phyloP scores from a whole-genome alignment of 2,113 vertebrate species.

The Toxotes jaculatrix region DNA sequence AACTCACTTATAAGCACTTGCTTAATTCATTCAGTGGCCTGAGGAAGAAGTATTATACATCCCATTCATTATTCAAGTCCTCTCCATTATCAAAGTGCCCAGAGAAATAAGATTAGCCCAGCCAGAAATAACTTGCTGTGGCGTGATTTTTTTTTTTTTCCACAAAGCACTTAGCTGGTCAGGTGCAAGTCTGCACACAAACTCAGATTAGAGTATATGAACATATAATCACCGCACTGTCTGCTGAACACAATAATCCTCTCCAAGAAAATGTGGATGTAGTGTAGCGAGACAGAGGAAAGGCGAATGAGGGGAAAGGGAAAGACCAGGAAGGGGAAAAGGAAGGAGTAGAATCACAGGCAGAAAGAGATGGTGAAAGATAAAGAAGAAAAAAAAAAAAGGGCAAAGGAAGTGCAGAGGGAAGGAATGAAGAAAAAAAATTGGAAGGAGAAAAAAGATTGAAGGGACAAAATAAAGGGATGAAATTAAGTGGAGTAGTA shows the following conservation, averaged over 20 bases:
- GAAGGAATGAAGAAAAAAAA: not conserved
- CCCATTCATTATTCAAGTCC: slow-evolving; percentile 82
- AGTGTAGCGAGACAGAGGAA: not conserved
- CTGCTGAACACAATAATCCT: slow-evolving; percentile 58
- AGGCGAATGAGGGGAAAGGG: not conserved
- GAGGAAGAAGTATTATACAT: slow-evolving; percentile 78
- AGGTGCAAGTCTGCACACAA: slow-evolving; percentile 53
- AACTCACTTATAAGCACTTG: slow-evolving; percentile 59
- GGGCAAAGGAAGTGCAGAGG: not conserved
- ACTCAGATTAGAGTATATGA: slow-evolving; percentile 49
- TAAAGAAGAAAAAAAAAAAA: too few relatives aligned
- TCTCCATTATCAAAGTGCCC: slow-evolving; percentile 83
- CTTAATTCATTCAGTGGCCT: slow-evolving; percentile 71
- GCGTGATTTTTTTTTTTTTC: slow-evolving; percentile 70
- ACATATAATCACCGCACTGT: slow-evolving; percentile 32
- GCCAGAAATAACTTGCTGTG: slow-evolving; percentile 81
- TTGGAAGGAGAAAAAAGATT: not conserved
- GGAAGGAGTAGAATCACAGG: not conserved
- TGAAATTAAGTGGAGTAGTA: not conserved
- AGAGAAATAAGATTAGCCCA: slow-evolving; percentile 80
- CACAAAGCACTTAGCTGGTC: slow-evolving; percentile 73
- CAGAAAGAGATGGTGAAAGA: not conserved
- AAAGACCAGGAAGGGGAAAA: not conserved
- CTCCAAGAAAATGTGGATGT: slow-evolving; percentile 45
- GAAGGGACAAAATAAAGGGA: not conserved